Evolutionary conservation across 2,888 invertebrate genomes (phyloP).

Genomic region (Zelleria hepariella): DNA sequence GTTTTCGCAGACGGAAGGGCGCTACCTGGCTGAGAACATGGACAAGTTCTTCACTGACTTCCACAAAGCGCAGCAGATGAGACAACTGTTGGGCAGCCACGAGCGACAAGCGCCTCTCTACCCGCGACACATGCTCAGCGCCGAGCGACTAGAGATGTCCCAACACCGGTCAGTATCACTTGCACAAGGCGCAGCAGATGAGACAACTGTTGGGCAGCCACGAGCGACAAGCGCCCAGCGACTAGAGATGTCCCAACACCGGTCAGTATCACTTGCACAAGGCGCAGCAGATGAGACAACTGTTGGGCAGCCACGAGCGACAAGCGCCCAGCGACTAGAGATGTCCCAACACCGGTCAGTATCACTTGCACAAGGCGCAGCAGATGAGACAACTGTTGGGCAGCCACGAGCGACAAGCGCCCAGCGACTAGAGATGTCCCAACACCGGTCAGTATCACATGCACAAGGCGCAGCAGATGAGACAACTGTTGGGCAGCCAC

Average conservation of each 20-base stretch:
- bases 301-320: conserved; percentile 32
- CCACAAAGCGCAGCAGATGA: conserved; percentile 74
- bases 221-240: conserved; percentile 5
- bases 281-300: conserved; percentile 13
- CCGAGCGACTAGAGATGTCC: not conserved
- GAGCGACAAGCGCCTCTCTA: not conserved
- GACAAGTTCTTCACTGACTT: conserved; percentile 82
- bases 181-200: not conserved
- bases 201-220: conserved; percentile 35
- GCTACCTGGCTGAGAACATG: conserved; percentile 67
- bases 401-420: conserved; percentile 20
- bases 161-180: not conserved
- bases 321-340: not conserved
- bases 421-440: not conserved
- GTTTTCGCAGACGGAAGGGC: conserved; percentile 43
- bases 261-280: not conserved
- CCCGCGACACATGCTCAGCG: not conserved
- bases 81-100: conserved; percentile 41
- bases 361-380: not conserved
- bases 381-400: conserved; percentile 27
- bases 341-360: not conserved
- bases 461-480: not conserved
- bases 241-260: not conserved
- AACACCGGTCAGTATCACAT: not conserved
- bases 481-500: no score